Conservation (phyloP, 2,888 invertebrate species). For the Drosophila merina region DNA sequence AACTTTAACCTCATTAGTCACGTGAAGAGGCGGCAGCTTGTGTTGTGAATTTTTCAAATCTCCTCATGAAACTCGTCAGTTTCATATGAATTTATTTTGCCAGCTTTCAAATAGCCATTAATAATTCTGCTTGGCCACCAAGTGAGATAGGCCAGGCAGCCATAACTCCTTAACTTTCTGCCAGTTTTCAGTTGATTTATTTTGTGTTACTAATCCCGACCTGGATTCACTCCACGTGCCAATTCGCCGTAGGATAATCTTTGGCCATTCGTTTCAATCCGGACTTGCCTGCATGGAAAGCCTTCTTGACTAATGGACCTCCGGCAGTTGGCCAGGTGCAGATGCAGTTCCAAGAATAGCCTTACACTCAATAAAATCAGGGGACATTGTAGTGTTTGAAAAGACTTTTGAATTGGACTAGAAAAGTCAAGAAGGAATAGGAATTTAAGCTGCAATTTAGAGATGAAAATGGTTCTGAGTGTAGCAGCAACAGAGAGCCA, state of each 20-base stretch:
- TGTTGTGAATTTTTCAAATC: constrained; percentile 20
- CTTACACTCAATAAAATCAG: neutral
- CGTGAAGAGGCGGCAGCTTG: constrained; percentile 17
- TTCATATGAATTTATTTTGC: constrained; percentile 21
- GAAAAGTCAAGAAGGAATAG: neutral
- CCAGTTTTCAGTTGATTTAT: constrained; percentile 36
- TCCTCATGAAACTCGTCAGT: constrained; percentile 7
- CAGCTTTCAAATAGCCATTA: constrained; percentile 26
- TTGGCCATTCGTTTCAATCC: constrained; percentile 19
- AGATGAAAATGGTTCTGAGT: neutral
- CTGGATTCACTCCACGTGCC: constrained; percentile 20
- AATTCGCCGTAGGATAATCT: constrained; percentile 19
- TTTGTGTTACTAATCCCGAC: constrained; percentile 1
- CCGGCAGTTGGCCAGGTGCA: constrained; percentile 20
- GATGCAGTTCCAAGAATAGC: constrained; percentile 12
- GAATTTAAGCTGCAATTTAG: neutral
- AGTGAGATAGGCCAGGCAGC: constrained; percentile 3
- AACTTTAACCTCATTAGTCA: constrained; percentile 12
- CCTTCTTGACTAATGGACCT: constrained; percentile 41
- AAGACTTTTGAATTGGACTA: neutral
- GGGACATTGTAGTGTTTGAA: neutral
- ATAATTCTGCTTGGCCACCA: constrained; percentile 14
- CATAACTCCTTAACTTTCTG: constrained; percentile 12
- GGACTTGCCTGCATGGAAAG: constrained; percentile 24
- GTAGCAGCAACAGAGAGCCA: constrained; percentile 7